Percentiles rank a stretch among this genome's conserved stretches.
Evolutionary conservation across 2,113 vertebrate species (phyloP).

Genomic region (Ancistrus triradiatus): DNA sequence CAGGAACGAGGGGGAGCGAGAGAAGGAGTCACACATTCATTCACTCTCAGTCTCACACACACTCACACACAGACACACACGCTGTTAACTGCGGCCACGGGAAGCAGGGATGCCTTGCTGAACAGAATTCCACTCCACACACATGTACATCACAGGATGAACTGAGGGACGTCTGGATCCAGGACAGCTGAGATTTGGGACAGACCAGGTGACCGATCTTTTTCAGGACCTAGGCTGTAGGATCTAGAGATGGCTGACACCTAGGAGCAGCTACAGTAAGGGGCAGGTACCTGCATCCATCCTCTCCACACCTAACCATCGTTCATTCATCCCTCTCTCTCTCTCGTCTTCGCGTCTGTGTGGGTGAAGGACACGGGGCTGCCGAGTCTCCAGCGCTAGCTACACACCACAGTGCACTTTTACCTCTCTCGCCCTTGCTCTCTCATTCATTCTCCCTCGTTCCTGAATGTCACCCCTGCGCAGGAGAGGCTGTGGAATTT

Average conservation of each 20-base stretch:
- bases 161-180: neutral
- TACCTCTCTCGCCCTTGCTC: slow-evolving; percentile 34
- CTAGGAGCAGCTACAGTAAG: slow-evolving; percentile 25
- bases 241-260: slow-evolving; percentile 13
- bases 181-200: slow-evolving; percentile 4
- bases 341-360: slow-evolving; percentile 49
- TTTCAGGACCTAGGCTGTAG: slow-evolving; percentile 13
- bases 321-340: slow-evolving; percentile 52
- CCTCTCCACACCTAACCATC: slow-evolving; percentile 18
- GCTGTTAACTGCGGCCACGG: slow-evolving; percentile 17
- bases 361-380: slow-evolving; percentile 67
- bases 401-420: slow-evolving; percentile 41
- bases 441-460: slow-evolving; percentile 42
- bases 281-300: slow-evolving; percentile 30
- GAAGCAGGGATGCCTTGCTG: slow-evolving; percentile 27
- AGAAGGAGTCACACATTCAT: slow-evolving; percentile 45
- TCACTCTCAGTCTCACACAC: slow-evolving; percentile 30
- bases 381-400: slow-evolving; percentile 53
- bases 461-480: slow-evolving; percentile 73
- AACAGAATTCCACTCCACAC: slow-evolving; percentile 9
- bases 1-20: slow-evolving; percentile 46
- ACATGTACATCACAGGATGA: slow-evolving; percentile 20
- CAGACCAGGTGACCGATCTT: slow-evolving; percentile 20
- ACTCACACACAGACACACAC: slow-evolving; percentile 9
- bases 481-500: slow-evolving; percentile 59